Evolutionary conservation across 2,113 vertebrate species (phyloP), one percentile per base, ranked within the genome.

Genomic region (Castor canadensis): DNA sequence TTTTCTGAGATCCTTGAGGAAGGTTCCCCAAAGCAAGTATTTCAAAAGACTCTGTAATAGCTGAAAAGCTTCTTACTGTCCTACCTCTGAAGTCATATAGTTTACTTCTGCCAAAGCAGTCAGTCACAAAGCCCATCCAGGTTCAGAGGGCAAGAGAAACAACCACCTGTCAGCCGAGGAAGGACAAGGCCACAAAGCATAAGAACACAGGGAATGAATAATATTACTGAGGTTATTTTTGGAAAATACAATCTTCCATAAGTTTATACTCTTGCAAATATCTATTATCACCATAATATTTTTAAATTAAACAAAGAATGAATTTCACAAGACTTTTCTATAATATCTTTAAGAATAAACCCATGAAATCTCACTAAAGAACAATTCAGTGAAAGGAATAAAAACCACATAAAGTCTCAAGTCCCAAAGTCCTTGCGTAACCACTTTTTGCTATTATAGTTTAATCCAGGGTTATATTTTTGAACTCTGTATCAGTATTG

Each of bases 251-350:
- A 75, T 45, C 40, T 84, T 20, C 5, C 66, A 30, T 69, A 60
- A 91, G 6, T 86, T 95, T 93, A 82, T 77, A 19, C 1, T 95
- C 40, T 93, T 92, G 11, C 11, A 80, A 92, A 77, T 91, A 75
- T 83, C 47, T 62, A n/a, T 67, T 71, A 88, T 96, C 56, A 89
- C 30, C 91, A 49, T 82, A 89, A 83, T 71, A 85, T 77, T 47
- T 9, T 75, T 77, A 67, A 35, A 87, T 54, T 75, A 88, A 26
- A 73, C 60, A 88, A 91, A 93, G 22, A 16, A 96, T 77, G 54
- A 30, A 79, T 87, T 85, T 91, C 35, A 79, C n/a, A 84, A 8
- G 32, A 67, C 19, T n/a, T 87, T 52, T 30, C 54, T 19, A 0
- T 56, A 93, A 16, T 35, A 17, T 81, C 16, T 43, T 60, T 85